Conservation (phyloP, 2,113 vertebrate species). For the Brachyhypopomus occidentalis region DNA sequence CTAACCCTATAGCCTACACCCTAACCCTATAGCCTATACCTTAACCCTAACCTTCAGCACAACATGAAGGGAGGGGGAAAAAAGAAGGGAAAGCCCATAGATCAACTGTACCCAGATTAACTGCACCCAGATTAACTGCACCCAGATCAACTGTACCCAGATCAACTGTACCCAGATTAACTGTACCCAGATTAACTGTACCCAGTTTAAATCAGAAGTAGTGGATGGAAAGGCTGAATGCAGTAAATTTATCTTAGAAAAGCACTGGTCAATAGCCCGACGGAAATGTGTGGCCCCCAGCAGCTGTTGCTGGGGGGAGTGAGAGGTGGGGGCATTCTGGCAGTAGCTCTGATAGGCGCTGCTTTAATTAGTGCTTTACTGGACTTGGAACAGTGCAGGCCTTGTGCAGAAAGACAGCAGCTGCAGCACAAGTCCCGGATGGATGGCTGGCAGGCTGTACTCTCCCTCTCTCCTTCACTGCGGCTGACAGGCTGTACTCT, state of each 20-base stretch:
- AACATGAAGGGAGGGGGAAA: conserved; percentile 7
- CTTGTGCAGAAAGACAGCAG: conserved; percentile 68
- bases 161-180: no score
- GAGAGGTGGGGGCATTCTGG: conserved; percentile 49
- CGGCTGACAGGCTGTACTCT: conserved; percentile 24
- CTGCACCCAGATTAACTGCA: conserved; percentile 33
- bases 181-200: conserved; percentile 38
- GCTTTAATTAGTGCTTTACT: conserved; percentile 66
- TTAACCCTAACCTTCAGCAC: conserved; percentile 27
- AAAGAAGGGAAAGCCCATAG: conserved; percentile 3
- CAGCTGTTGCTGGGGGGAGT: conserved; percentile 24
- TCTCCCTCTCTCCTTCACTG: conserved; percentile 34
- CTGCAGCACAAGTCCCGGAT: conserved; percentile 54
- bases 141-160: no score
- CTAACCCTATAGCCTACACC: no score
- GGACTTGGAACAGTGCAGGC: conserved; percentile 64
- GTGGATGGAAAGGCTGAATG: conserved; percentile 36
- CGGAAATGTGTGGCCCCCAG: conserved; percentile 37
- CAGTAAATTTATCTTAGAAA: conserved; percentile 52
- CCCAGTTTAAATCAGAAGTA: conserved; percentile 47
- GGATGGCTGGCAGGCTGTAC: conserved; percentile 54
- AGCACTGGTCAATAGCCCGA: conserved; percentile 46
- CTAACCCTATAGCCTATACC: no score
- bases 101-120: conserved; percentile 49
- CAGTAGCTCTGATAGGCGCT: conserved; percentile 50